A percentile compares a stretch with the other conserved stretches of the same genome.
Conservation (phyloP, 2,888 invertebrate species). For the Apotomis capreana region DNA sequence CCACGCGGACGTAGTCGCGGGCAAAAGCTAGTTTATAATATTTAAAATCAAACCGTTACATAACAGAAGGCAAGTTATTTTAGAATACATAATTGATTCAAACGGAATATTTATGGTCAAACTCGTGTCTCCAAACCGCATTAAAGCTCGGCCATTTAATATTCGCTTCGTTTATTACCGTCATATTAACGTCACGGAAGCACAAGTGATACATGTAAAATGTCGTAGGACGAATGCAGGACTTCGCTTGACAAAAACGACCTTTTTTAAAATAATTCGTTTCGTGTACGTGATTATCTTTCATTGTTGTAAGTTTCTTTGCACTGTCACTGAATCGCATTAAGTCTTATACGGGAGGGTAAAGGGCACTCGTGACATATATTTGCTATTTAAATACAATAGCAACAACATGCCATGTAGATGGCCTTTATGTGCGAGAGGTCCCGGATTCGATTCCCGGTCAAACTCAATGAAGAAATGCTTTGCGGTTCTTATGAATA, state of each 20-base stretch:
- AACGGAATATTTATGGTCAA: background rate
- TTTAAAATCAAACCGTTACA: too few relatives aligned
- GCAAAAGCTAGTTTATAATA: too few relatives aligned
- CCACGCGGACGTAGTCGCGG: too few relatives aligned
- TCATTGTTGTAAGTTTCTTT: conserved; percentile 41
- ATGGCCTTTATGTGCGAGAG: conserved; percentile 16
- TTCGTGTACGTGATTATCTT: conserved; percentile 34
- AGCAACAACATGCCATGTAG: conserved; percentile 41
- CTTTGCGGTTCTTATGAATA: background rate
- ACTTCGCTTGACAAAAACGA: conserved; percentile 31
- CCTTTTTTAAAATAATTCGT: conserved; percentile 39
- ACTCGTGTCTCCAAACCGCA: background rate
- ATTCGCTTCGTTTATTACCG: conserved; percentile 18
- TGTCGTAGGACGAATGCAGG: conserved; percentile 14
- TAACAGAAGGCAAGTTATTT: too few relatives aligned
- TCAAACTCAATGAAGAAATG: background rate
- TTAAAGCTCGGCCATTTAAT: background rate
- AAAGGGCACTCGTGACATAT: conserved; percentile 48
- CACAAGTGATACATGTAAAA: conserved; percentile 9
- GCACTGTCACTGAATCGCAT: conserved; percentile 46
- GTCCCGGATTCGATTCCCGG: conserved; percentile 18
- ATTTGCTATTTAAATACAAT: conserved; percentile 45
- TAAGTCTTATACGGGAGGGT: conserved; percentile 48
- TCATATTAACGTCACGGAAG: conserved; percentile 33
- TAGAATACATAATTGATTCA: background rate